Base-by-base conservation (phyloP, 2,888 invertebrate species). In the Scelioninae gen. 2 region DNA sequence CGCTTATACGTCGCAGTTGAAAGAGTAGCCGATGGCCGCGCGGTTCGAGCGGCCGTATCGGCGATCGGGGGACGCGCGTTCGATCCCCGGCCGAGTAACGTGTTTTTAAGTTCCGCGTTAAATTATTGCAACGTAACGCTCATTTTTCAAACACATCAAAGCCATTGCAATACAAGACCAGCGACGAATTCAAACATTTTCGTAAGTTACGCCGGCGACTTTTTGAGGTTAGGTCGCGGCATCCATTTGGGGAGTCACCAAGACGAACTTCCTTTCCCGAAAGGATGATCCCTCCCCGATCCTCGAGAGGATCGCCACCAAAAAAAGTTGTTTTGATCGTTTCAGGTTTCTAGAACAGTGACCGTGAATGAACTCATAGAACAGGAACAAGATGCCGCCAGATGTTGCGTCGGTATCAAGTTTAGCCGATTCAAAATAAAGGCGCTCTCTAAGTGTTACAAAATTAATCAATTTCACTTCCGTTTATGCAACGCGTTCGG, bases 271-370 rank as follows among this genome's bases (percentile, higher is more conserved):
- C 68, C 63, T 53, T 58, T 52, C 45, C 46, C 2, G 55, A 75
- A 78, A 78, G 81, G 81, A 80, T 81, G 81, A 81, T 81, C 81
- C 78, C 74, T 58, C 81, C 78, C 74, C 57, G 80, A 74, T 80
- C 74, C 79, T 79, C 75, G 78, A 80, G 78, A 80, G 81, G 77
- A 75, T 75, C 65, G 64, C 74, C 65, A 78, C 81, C n/a, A n/a
- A 81, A 82, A 83, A 83, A 84, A 83, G 80, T 81, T 84, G 84
- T 84, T 84, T 83, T 83, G 82, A 83, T 84, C 83, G 82, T 81
- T 83, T 83, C 81, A 79, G 83, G 82, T 84, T 84, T 84, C 83
- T 82, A 81, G 84, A 77, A 82, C 81, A 79, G 78, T 80, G 78
- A 76, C 78, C 81, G 81, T 83, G 83, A 84, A 84, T 84, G 81